These are phyloP conservation scores for Pachycephala philippinensis DNA, from an alignment of 2,113 vertebrate species.

Conservation along the genomic window DNA sequence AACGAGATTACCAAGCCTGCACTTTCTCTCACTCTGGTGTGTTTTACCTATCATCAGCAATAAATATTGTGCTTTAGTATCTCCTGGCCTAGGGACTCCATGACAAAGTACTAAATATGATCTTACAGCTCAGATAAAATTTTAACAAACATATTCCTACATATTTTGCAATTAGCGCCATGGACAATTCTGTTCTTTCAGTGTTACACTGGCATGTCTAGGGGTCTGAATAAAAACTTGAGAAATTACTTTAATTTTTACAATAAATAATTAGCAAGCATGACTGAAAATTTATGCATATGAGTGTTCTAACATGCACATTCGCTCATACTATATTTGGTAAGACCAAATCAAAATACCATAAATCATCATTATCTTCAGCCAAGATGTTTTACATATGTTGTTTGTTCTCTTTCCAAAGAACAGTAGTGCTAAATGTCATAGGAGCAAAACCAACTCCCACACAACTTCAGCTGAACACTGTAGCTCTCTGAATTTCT, in stretches of 20 bases:
- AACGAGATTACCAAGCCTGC: not conserved
- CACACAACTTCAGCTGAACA: not conserved
- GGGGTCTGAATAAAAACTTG: not conserved
- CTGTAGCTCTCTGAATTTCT: not conserved
- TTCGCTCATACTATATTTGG: not conserved
- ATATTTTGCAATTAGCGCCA: not conserved
- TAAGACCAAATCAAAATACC: not conserved
- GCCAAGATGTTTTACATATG: not conserved
- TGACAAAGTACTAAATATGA: not conserved
- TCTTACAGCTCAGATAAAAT: not conserved
- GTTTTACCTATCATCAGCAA: not conserved
- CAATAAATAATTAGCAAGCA: not conserved
- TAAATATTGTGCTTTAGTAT: not conserved
- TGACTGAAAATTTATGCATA: not conserved
- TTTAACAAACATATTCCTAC: not conserved
- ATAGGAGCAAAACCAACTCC: not conserved
- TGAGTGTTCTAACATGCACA: rapidly evolving
- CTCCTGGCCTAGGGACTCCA: not conserved
- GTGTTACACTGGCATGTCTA: not conserved
- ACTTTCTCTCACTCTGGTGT: rapidly evolving
- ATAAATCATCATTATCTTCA: not conserved
- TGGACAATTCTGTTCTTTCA: not conserved
- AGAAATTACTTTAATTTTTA: not conserved
- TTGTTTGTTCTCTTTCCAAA: not conserved
- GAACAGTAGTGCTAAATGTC: conserved; percentile 9